phyloP scores from a whole-genome alignment of 1,140 invertebrate species.

The Papilio polyxenes region DNA sequence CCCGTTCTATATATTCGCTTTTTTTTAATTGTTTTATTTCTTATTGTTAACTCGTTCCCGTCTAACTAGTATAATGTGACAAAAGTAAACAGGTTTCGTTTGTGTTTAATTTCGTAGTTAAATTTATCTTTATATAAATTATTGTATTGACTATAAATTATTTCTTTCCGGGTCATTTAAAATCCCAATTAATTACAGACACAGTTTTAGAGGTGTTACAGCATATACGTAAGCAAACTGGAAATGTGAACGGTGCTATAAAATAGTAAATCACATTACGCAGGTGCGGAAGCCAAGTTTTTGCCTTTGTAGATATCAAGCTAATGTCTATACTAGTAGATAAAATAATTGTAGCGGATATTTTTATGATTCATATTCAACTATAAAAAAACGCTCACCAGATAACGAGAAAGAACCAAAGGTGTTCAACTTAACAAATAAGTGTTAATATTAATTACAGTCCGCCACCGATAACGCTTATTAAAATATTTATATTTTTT shows the following conservation, averaged over 20 bases:
- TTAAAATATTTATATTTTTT: background rate
- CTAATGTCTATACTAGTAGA: background rate
- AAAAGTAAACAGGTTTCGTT: slow-evolving; percentile 29
- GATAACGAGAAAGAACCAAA: background rate
- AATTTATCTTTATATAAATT: slow-evolving; percentile 33
- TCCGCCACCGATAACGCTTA: background rate
- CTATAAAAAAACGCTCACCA: background rate
- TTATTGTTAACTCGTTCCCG: background rate
- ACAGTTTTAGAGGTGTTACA: background rate
- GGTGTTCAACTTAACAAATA: background rate
- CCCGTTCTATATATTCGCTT: slow-evolving; percentile 10
- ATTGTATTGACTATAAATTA: slow-evolving; percentile 28
- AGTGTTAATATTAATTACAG: background rate
- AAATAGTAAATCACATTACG: slow-evolving; percentile 21
- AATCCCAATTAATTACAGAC: slow-evolving; percentile 33
- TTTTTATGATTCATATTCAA: slow-evolving; percentile 19
- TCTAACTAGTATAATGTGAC: slow-evolving; percentile 28
- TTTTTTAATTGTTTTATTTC: background rate
- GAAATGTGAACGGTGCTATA: slow-evolving; percentile 29
- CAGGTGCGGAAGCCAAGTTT: slow-evolving; percentile 26
- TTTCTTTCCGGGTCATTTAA: slow-evolving; percentile 35
- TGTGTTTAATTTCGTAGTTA: slow-evolving; percentile 23
- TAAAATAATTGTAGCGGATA: slow-evolving; percentile 20
- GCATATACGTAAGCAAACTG: background rate
- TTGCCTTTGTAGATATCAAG: background rate